These are phyloP conservation scores for Mantis religiosa DNA, from an alignment of 2,888 invertebrate genomes.

Conservation along the genomic window DNA sequence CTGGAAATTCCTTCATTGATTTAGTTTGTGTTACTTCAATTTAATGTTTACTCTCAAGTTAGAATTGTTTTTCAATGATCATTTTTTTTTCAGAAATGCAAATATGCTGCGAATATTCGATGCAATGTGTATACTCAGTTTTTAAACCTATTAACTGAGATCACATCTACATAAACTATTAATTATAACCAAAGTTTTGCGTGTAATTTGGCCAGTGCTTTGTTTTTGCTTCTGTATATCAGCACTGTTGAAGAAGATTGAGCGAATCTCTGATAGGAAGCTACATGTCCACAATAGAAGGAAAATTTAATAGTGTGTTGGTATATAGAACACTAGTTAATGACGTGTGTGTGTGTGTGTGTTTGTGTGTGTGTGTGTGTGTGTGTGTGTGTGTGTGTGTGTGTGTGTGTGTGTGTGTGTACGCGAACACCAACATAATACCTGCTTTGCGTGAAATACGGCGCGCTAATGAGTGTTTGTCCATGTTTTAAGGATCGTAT, in stretches of 20 bases:
- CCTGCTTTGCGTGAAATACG: slow-evolving; percentile 5
- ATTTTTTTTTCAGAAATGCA: too few species aligned
- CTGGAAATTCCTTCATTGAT: too few species aligned
- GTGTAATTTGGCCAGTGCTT: not conserved
- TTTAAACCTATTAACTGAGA: too few species aligned
- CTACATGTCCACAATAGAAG: not conserved
- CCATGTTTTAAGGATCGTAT: not conserved
- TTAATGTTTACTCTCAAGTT: too few species aligned
- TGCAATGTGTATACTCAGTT: too few species aligned
- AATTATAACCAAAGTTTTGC: not conserved
- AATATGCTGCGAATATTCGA: too few species aligned
- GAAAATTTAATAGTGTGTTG: not conserved
- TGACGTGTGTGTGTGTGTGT: not conserved
- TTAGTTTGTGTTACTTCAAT: too few species aligned
- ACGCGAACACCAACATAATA: not conserved
- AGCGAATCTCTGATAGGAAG: not conserved
- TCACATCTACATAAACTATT: too few species aligned
- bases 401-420: not conserved
- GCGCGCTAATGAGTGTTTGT: slow-evolving; percentile 3
- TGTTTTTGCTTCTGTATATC: not conserved
- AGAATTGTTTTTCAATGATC: too few species aligned
- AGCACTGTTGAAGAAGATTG: not conserved
- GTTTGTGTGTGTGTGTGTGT: not conserved
- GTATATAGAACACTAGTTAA: not conserved
- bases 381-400: not conserved